Evolutionary conservation across 2,113 vertebrate species (phyloP).

Genomic region (Actenoides lindsayi): DNA sequence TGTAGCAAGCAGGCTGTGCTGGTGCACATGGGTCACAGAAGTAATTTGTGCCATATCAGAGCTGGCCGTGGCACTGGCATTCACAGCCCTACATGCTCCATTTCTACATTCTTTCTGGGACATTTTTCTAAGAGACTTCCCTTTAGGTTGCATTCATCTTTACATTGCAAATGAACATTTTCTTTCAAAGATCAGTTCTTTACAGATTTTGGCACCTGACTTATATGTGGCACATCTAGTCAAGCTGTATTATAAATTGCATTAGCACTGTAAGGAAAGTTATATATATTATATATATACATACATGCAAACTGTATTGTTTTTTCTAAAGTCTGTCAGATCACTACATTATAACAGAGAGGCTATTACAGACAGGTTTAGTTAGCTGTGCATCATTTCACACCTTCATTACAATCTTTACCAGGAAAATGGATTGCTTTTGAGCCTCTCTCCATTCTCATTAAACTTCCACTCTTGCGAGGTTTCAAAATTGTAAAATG

Average conservation of each 20-base stretch:
- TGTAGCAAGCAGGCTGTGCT: not conserved
- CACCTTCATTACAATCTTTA: slow-evolving; percentile 58
- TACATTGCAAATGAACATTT: not conserved
- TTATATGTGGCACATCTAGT: not conserved
- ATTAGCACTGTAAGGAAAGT: not conserved
- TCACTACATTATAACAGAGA: slow-evolving; percentile 30
- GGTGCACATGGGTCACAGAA: not conserved
- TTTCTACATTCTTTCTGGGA: not conserved
- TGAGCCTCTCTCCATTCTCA: slow-evolving; percentile 52
- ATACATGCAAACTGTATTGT: not conserved
- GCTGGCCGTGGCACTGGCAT: not conserved
- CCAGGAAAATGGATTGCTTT: slow-evolving; percentile 68
- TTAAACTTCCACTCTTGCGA: slow-evolving; percentile 65
- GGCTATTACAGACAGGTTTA: slow-evolving; percentile 33
- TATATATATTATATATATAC: not conserved
- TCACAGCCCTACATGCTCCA: not conserved
- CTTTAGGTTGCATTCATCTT: not conserved
- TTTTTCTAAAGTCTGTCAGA: slow-evolving; percentile 26
- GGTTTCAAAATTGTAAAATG: slow-evolving; percentile 64
- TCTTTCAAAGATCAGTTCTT: not conserved
- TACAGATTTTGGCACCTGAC: not conserved
- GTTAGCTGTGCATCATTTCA: slow-evolving; percentile 61
- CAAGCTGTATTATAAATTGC: not conserved
- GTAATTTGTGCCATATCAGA: not conserved
- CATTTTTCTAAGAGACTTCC: not conserved